These are phyloP conservation scores for Drosophila punjabiensis DNA, from an alignment of 1,140 invertebrate species.

Conservation along the genomic window DNA sequence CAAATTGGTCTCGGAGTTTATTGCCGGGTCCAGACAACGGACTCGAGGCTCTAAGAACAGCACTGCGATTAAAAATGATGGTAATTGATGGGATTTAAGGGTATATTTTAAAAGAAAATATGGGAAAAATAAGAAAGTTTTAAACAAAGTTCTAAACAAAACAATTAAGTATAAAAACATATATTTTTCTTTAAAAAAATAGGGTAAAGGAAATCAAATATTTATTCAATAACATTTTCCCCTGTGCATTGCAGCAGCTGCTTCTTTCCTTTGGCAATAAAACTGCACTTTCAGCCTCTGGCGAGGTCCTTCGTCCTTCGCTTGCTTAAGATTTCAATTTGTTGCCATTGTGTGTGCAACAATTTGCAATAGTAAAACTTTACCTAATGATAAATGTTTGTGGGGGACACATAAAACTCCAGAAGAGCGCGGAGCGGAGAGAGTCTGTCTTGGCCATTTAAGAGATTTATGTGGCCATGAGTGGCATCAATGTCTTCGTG, in stretches of 20 bases:
- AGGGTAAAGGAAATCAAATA: background rate
- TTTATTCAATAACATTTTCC: background rate
- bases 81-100: background rate
- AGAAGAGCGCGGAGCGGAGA: slow-evolving; percentile 47
- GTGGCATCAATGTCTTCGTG: slow-evolving; percentile 62
- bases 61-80: background rate
- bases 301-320: slow-evolving; percentile 55
- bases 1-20: slow-evolving; percentile 80
- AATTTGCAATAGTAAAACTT: slow-evolving; percentile 75
- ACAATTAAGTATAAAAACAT: background rate
- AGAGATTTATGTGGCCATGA: slow-evolving; percentile 63
- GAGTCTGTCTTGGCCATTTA: slow-evolving; percentile 56
- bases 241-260: slow-evolving; percentile 50
- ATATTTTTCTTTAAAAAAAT: background rate
- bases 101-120: background rate
- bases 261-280: slow-evolving; percentile 64
- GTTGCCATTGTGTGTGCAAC: slow-evolving; percentile 72
- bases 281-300: slow-evolving; percentile 73
- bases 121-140: too few species aligned
- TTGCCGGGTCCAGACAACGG: slow-evolving; percentile 46
- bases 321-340: slow-evolving; percentile 83
- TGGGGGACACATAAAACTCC: slow-evolving; percentile 54
- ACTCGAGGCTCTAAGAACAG: slow-evolving; percentile 17
- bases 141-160: background rate
- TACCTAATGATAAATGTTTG: slow-evolving; percentile 78